Percentiles rank a stretch among this genome's conserved stretches.
These are phyloP conservation scores for Macroglossus sobrinus DNA, from an alignment of 2,113 vertebrate genomes.

Conservation along the genomic window DNA sequence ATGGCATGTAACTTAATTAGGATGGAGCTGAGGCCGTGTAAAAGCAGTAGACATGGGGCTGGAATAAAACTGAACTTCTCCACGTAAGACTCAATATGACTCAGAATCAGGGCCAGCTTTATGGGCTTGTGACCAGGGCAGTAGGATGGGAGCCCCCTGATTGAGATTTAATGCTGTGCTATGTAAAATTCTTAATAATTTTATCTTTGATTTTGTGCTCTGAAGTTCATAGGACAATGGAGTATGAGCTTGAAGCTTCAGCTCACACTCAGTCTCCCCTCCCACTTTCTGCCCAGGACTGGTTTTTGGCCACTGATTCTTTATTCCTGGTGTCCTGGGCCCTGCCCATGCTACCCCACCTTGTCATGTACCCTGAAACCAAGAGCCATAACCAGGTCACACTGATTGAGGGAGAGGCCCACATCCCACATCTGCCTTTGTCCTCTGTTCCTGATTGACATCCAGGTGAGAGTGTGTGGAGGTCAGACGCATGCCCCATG, in stretches of 20 bases:
- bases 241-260: neutral
- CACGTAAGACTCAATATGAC: constrained; percentile 5
- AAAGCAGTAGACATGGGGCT: neutral
- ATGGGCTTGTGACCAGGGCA: neutral
- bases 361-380: neutral
- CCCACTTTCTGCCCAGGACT: neutral
- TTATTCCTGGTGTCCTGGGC: neutral
- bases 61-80: constrained; percentile 32
- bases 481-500: neutral
- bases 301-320: neutral
- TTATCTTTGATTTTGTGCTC: neutral
- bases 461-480: neutral
- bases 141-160: neutral
- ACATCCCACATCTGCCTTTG: neutral
- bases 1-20: constrained; percentile 42
- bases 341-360: neutral
- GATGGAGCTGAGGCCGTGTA: neutral
- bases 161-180: neutral
- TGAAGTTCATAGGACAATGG: neutral
- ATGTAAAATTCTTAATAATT: neutral
- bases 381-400: neutral
- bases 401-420: neutral
- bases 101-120: constrained; percentile 10
- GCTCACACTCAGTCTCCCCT: neutral
- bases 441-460: neutral